Conservation (phyloP, 2,797 vertebrate species). For the Toxotes lorentzi region DNA sequence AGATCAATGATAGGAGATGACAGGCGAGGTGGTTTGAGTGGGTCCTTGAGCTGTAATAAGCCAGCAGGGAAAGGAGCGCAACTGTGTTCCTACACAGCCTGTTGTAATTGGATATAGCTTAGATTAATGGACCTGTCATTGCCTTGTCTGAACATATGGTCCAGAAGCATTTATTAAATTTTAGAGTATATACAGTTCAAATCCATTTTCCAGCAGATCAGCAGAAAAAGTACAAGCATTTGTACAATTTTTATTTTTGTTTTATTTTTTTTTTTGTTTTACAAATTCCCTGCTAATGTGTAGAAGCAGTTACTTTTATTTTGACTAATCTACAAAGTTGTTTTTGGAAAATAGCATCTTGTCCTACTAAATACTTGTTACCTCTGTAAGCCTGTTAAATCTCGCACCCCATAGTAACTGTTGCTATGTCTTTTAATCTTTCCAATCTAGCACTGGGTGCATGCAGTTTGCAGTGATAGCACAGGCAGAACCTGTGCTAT, state of each 20-base stretch:
- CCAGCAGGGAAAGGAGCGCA: slow-evolving; percentile 44
- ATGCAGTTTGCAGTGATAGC: neutral
- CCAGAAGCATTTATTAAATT: slow-evolving; percentile 3
- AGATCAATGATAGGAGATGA: slow-evolving; percentile 38
- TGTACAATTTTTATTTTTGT: neutral
- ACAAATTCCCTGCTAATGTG: neutral
- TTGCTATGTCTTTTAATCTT: neutral
- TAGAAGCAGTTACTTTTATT: slow-evolving; percentile 3
- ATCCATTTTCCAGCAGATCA: slow-evolving; percentile 11
- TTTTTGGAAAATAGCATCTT: slow-evolving; percentile 8
- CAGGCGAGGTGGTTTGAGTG: slow-evolving; percentile 42
- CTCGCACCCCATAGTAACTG: neutral
- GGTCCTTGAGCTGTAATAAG: slow-evolving; percentile 64
- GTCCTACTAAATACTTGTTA: neutral
- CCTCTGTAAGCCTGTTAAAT: neutral
- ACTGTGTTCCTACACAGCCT: slow-evolving; percentile 35
- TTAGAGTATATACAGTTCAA: neutral
- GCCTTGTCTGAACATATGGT: slow-evolving; percentile 28
- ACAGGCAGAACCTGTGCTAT: neutral
- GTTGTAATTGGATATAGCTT: slow-evolving; percentile 45
- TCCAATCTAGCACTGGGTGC: neutral
- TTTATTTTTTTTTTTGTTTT: neutral
- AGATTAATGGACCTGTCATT: slow-evolving; percentile 63
- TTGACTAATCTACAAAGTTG: neutral
- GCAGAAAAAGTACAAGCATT: neutral